Evolutionary conservation across 2,113 vertebrate genomes (phyloP), one percentile per base, ranked within the genome.

Genomic region (Paratilapia polleni): DNA sequence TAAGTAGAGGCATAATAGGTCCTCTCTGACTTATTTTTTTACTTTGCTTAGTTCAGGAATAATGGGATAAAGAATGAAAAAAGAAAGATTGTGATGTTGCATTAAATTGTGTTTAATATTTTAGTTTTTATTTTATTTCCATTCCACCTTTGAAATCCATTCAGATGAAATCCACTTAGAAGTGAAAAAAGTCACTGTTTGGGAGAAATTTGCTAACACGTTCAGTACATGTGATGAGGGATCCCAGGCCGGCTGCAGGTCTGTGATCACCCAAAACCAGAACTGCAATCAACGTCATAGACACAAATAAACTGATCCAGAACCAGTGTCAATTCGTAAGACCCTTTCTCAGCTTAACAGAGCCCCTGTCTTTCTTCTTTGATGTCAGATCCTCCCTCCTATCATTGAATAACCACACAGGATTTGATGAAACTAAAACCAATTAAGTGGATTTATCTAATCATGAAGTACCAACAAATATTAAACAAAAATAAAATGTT

Each of bases 221-320:
- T n/a, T n/a, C n/a, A n/a, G n/a, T n/a, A n/a, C n/a, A n/a, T n/a
- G n/a, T n/a, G n/a, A n/a, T n/a, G n/a, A n/a, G n/a, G n/a, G n/a
- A n/a, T n/a, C n/a, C n/a, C n/a, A n/a, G n/a, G n/a, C n/a, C n/a
- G n/a, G n/a, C n/a, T n/a, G n/a, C n/a, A n/a, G n/a, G n/a, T n/a
- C n/a, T n/a, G n/a, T n/a, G n/a, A n/a, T n/a, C n/a, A n/a, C n/a
- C n/a, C n/a, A n/a, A n/a, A n/a, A n/a, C n/a, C n/a, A n/a, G n/a
- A 66, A 43, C 68, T 80, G 73, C 68, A 85, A 36, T 80, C 75
- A 84, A 26, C 34, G 19, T 83, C 47, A 57, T 6, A 59, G 6
- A 76, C 56, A 73, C 22, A n/a, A n/a, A 73, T 26, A 24, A 57
- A 54, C 63, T 58, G 56, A 83, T 54, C 77, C 20, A 34, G 41